Evolutionary conservation across 1,140 invertebrate species (phyloP), one percentile per base, ranked within the genome.

Genomic region (Drosophila mayri): DNA sequence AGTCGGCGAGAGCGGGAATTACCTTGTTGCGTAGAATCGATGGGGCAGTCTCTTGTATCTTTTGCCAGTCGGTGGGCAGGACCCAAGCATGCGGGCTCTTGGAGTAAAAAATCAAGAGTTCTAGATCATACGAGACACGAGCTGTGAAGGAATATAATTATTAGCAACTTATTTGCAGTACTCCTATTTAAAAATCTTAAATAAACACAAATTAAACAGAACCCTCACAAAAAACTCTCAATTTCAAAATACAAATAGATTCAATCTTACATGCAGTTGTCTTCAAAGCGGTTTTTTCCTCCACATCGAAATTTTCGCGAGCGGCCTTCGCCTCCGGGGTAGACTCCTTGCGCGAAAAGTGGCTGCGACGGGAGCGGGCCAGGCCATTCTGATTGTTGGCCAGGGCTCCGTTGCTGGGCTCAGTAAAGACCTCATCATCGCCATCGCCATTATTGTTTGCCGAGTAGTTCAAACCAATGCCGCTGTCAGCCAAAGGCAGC

Each of bases 1-100:
- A 55, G 37, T 52, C 52, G 12, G 76, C 71, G 40, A 44, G 18
- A 49, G 67, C 38, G 35, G n/a, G 54, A 73, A 59, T 92, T 93
- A 93, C 92, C 92, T 93, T 93, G 70, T 93, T 92, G 64, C 92
- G 90, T 44, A 92, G 50, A 64, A 93, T 91, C 58, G 85, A 82
- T 57, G 90, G 92, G 30, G 71, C 70, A 60, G 74, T 81, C 58
- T 92, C 85, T 43, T 79, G 55, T 28, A 93, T 93, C 68, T 91
- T 91, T 16, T 80, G 57, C 91, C 91, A 92, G 18, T 92, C 85
- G 18, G 44, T 63, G 49, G 92, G 92, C 47, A 92, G 58, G 16
- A 75, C 72, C 88, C 90, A 92, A 32, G 92, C 76, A 50, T 92
- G 92, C 10, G 90, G 90, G 77, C 87, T 91, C 50, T 86, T 92